These are phyloP conservation scores for Loxodonta africana DNA, from an alignment of 2,113 vertebrate genomes.

Conservation along the genomic window DNA sequence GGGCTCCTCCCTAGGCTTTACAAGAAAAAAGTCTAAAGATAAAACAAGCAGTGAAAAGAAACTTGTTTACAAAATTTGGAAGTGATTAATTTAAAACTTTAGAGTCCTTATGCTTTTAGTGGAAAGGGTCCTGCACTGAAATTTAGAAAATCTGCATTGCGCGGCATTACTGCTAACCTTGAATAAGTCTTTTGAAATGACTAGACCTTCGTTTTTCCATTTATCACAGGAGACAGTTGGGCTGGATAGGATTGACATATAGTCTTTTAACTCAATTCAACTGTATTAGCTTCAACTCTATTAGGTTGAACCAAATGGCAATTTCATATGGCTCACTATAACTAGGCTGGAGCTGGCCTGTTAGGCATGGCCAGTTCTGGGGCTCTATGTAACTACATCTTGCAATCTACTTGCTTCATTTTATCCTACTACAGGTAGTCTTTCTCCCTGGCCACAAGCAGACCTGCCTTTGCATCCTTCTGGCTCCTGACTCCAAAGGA, in stretches of 20 bases:
- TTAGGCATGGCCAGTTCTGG: neutral
- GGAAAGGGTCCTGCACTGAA: neutral
- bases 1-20: neutral
- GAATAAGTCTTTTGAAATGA: neutral
- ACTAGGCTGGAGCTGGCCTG: neutral
- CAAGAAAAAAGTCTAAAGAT: neutral
- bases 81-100: conserved; percentile 26
- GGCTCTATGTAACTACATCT: neutral
- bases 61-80: conserved; percentile 14
- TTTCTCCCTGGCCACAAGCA: neutral
- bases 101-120: neutral
- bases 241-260: neutral
- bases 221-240: neutral
- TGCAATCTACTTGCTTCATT: neutral
- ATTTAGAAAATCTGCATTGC: conserved; percentile 45
- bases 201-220: neutral
- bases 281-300: no score
- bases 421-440: neutral
- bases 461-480: neutral
- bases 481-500: neutral
- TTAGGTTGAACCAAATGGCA: neutral
- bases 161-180: neutral
- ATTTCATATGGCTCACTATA: neutral
- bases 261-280: neutral
- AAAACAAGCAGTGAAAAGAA: conserved; percentile 40